A percentile compares a stretch with the other conserved stretches of the same genome.
Conservation (phyloP, 2,888 invertebrate species). For the Branchellion lobata region DNA sequence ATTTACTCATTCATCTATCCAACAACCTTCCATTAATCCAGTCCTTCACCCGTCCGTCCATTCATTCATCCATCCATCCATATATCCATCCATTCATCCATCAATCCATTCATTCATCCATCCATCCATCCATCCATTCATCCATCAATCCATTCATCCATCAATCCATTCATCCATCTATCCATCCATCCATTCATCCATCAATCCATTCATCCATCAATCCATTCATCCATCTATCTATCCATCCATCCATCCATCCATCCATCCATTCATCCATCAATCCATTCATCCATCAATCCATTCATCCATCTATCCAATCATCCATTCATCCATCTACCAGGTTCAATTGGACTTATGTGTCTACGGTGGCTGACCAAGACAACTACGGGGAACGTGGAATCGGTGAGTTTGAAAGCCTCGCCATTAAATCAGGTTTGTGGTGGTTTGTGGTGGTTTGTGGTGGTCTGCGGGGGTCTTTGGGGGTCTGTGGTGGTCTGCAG, state of each 20-base stretch:
- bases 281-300: constrained; percentile 22
- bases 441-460: no score
- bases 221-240: constrained; percentile 17
- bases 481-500: no score
- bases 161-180: constrained; percentile 21
- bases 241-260: constrained; percentile 19
- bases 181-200: constrained; percentile 4
- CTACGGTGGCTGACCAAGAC: constrained; percentile 75
- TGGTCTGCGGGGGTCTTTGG: no score
- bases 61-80: not conserved
- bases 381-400: constrained; percentile 74
- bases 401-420: constrained; percentile 59
- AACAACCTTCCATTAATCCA: not conserved
- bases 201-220: constrained; percentile 21
- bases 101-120: constrained; percentile 7
- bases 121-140: constrained; percentile 4
- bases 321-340: constrained; percentile 40
- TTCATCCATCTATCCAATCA: constrained; percentile 17
- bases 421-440: constrained; percentile 57
- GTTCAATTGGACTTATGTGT: constrained; percentile 72
- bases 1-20: not conserved
- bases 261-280: constrained; percentile 36
- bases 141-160: constrained; percentile 19
- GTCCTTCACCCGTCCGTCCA: not conserved
- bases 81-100: not conserved